Conservation (phyloP, 2,797 vertebrate genomes). For the Pyrocephalus nanus region DNA sequence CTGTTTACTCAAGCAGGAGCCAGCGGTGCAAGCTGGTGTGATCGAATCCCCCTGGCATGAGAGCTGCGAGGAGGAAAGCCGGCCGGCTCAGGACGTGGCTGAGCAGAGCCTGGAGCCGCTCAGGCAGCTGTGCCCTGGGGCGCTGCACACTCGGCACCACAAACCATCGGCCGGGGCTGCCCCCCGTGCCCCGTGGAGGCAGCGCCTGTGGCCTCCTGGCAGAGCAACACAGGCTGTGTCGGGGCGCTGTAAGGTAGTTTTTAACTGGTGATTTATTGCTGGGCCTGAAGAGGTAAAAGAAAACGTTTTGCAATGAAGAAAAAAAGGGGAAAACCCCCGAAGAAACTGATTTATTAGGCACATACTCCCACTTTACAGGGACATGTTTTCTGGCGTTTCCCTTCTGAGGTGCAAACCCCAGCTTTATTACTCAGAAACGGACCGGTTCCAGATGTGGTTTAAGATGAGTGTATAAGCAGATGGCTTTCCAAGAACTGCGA, state of each 20-base stretch:
- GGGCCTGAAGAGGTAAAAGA: background rate
- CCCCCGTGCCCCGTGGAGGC: background rate
- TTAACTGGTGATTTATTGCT: background rate
- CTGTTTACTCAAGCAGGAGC: background rate
- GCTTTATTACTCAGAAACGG: background rate
- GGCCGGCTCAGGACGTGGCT: background rate
- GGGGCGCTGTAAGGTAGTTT: background rate
- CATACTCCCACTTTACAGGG: background rate
- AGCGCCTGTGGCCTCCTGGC: background rate
- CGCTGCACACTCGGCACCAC: background rate
- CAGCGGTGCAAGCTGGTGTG: background rate
- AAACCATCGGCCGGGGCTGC: background rate
- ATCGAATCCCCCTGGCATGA: background rate
- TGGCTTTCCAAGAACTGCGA: background rate
- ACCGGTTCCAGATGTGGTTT: background rate
- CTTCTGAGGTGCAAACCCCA: background rate
- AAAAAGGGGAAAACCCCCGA: background rate
- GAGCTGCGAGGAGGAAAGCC: background rate
- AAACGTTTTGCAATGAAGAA: background rate
- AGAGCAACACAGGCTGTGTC: background rate
- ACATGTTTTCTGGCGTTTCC: background rate
- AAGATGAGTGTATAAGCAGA: background rate
- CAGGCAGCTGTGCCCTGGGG: background rate
- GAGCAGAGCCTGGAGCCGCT: background rate
- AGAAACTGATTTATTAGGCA: background rate